These are phyloP conservation scores for Bradypodion pumilum DNA, from an alignment of 2,797 vertebrate genomes.

Conservation along the genomic window DNA sequence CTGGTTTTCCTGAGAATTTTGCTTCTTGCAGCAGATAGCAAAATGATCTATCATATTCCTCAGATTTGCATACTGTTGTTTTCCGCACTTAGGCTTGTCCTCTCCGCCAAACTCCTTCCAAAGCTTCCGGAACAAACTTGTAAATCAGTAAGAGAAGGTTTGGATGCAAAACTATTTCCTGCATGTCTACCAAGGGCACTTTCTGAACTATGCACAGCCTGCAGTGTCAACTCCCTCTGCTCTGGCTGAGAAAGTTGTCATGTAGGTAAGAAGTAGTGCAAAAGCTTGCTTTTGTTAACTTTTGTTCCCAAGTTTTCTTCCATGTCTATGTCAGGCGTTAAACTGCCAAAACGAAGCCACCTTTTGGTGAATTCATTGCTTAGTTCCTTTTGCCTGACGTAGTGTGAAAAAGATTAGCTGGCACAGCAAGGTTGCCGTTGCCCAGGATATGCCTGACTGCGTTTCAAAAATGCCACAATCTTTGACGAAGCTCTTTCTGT, in stretches of 20 bases:
- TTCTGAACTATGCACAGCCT: neutral
- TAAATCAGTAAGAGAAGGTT: neutral
- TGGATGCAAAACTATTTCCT: neutral
- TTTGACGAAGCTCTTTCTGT: no score
- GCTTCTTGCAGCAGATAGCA: neutral
- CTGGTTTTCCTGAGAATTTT: neutral
- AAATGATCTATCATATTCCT: neutral
- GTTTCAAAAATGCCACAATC: no score
- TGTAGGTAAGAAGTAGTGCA: neutral
- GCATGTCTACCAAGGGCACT: neutral
- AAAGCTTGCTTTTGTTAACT: neutral
- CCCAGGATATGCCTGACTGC: no score
- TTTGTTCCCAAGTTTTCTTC: no score
- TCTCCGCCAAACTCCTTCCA: neutral
- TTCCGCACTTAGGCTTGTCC: neutral
- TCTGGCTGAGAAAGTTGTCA: neutral
- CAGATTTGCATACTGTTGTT: neutral
- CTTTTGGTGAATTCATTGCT: no score
- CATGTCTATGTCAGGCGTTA: no score
- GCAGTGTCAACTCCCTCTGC: neutral
- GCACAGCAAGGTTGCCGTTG: no score
- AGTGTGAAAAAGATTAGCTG: no score
- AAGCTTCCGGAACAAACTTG: neutral
- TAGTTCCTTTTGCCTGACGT: no score
- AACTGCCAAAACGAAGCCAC: no score